These are phyloP conservation scores for Nematopogon swammerdamellus DNA, from an alignment of 2,888 invertebrate genomes.

Conservation along the genomic window DNA sequence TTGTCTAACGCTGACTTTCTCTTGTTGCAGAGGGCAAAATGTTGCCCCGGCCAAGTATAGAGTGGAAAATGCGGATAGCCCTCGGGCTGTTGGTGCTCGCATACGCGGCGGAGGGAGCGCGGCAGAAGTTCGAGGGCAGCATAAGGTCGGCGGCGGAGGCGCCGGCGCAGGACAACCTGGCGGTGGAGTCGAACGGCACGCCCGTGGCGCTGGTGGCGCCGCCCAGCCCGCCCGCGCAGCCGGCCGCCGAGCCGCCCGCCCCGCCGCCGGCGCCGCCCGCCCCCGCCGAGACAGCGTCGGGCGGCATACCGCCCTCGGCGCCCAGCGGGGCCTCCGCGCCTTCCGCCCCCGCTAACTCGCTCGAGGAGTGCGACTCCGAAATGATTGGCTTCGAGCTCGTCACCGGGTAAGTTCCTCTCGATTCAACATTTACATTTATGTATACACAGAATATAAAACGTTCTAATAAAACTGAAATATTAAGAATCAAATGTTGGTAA, in stretches of 20 bases:
- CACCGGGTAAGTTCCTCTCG: slow-evolving; percentile 63
- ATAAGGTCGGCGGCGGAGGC: slow-evolving; percentile 46
- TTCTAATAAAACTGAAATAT: too few relatives aligned
- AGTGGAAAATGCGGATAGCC: slow-evolving; percentile 43
- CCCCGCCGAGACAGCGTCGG: slow-evolving; percentile 43
- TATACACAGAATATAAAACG: too few relatives aligned
- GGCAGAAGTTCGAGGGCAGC: slow-evolving; percentile 47
- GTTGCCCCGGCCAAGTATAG: slow-evolving; percentile 39
- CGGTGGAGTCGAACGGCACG: slow-evolving; percentile 41
- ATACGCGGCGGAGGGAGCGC: slow-evolving; percentile 32
- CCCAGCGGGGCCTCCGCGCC: slow-evolving; percentile 49
- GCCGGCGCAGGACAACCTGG: slow-evolving; percentile 46
- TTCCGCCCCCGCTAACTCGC: slow-evolving; percentile 51
- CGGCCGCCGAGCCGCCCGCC: slow-evolving; percentile 32
- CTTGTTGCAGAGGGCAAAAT: slow-evolving; percentile 48
- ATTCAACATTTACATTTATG: too few relatives aligned
- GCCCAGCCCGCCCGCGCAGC: slow-evolving; percentile 42
- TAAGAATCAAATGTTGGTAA: too few relatives aligned
- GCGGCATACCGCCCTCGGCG: slow-evolving; percentile 44
- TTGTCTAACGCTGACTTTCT: neutral
- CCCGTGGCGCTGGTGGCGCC: slow-evolving; percentile 44
- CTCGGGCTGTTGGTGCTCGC: slow-evolving; percentile 43
- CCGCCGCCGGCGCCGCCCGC: slow-evolving; percentile 24
- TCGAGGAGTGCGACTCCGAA: slow-evolving; percentile 82
- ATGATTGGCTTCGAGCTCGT: slow-evolving; percentile 90